Evolutionary conservation across 2,113 vertebrate genomes (phyloP), one percentile per base, ranked within the genome.

Genomic region (Oreotrochilus melanogaster): DNA sequence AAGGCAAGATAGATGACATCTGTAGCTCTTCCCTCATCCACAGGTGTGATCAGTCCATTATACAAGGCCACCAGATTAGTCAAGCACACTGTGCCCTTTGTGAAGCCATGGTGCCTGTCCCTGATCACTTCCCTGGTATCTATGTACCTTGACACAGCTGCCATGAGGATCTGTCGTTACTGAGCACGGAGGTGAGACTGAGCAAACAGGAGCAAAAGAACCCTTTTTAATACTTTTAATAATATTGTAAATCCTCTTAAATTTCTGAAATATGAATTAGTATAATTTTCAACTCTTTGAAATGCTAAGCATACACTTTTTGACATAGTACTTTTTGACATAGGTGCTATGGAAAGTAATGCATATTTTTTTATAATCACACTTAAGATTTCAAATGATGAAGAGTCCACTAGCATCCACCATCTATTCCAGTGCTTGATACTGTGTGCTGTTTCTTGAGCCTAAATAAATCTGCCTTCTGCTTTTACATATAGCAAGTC

Each of bases 11-110:
- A 45, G 8, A 28, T 35, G 19, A 23, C 7, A 57, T 18, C 14
- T 1, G 3, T 28, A 45, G 6, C 13, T 62, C 43, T 86, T 47
- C 10, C 6, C 6, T 66, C 28, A 10, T 6, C 11, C 13, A 18
- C 24, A 4, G 2, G 25, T 75, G 15, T 35, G 39, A 16, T 25
- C 45, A 73, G 42, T 62, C 18, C 6, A 7, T 66, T 0, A 0
- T 2, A 51, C 15, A 45, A 50, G 9, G 33, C 11, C 10, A 70
- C 3, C 22, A 84, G 22, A 21, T 30, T 48, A 37, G 5, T 33
- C 7, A 89, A 43, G n/a, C 30, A 69, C 10, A 43, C 21, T 86
- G 33, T 53, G 5, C 9, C 11, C 10, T 62, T 48, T 42, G 8
- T 48, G 54, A 78, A 78, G n/a, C 11, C 2, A 6, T 51, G 31